A percentile compares a stretch with the other conserved stretches of the same genome.
These are phyloP conservation scores for Choristoneura rosaceana DNA, from an alignment of 2,888 invertebrate species.

Conservation along the genomic window DNA sequence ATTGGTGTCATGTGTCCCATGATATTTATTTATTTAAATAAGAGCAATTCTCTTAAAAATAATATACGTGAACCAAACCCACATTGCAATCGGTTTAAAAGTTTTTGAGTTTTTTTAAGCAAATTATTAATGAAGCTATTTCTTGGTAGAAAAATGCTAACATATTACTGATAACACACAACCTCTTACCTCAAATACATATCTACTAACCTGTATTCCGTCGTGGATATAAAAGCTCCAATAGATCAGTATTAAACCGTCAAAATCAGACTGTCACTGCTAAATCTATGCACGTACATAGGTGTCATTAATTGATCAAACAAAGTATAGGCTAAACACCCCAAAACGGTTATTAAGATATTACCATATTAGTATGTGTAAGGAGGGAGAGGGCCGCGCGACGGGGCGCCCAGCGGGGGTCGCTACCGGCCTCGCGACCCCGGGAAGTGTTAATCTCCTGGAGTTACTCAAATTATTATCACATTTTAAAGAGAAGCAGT, in stretches of 20 bases:
- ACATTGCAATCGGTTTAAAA: too few species aligned
- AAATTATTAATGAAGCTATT: too few species aligned
- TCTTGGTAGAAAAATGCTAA: too few species aligned
- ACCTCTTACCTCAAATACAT: neutral
- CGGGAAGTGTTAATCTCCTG: conserved; percentile 39
- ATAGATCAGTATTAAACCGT: neutral
- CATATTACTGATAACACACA: neutral
- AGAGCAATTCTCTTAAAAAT: too few species aligned
- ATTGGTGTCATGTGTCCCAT: too few species aligned
- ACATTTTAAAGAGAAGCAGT: conserved; percentile 18
- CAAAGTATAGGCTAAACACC: conserved; percentile 70
- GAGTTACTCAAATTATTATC: conserved; percentile 39
- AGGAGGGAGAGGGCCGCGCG: conserved; percentile 59
- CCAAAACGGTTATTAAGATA: conserved; percentile 82
- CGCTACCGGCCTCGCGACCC: conserved; percentile 66
- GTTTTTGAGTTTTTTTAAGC: too few species aligned
- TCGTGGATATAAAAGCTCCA: neutral
- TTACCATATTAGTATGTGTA: conserved; percentile 72
- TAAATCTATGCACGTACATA: conserved; percentile 13
- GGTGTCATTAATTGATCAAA: conserved; percentile 68
- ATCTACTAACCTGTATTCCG: neutral
- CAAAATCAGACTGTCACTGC: neutral
- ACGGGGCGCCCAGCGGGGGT: conserved; percentile 77
- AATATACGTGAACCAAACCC: too few species aligned
- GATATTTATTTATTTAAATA: too few species aligned